Conservation (phyloP, 2,888 invertebrate species). For the Agrotis segetum region DNA sequence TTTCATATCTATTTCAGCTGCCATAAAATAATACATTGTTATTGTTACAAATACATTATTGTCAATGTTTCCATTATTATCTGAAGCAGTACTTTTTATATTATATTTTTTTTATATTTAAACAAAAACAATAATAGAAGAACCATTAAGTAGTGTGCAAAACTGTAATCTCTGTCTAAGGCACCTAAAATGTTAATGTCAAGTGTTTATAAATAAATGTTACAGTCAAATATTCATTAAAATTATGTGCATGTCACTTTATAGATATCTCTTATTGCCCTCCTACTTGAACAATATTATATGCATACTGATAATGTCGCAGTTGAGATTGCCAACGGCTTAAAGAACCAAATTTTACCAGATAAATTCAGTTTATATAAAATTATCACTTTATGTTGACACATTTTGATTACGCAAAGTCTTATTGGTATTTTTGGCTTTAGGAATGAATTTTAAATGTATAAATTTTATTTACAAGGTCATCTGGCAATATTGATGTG, state of each 20-base stretch:
- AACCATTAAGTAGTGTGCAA: conserved; percentile 15
- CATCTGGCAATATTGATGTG: conserved; percentile 16
- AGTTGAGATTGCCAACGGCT: conserved; percentile 5
- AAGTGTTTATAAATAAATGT: neutral
- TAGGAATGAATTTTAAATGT: neutral
- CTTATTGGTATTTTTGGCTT: neutral
- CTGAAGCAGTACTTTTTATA: neutral
- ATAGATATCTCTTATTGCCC: conserved; percentile 14
- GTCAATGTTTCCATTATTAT: neutral
- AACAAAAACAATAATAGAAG: conserved; percentile 5
- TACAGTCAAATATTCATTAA: conserved; percentile 10
- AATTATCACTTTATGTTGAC: conserved; percentile 21
- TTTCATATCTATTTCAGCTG: too few relatives aligned
- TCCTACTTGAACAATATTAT: neutral
- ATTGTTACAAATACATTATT: too few relatives aligned
- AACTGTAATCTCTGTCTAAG: conserved; percentile 1
- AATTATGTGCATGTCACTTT: conserved; percentile 17
- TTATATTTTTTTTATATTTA: neutral
- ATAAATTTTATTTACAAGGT: neutral
- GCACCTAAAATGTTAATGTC: conserved; percentile 1
- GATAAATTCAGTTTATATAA: neutral
- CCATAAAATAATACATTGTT: too few relatives aligned
- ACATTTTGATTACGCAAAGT: conserved; percentile 18
- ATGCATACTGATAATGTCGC: conserved; percentile 16
- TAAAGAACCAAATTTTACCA: conserved; percentile 15